These are phyloP conservation scores for Stenichneumon culpator DNA, from an alignment of 2,888 invertebrate genomes.

Conservation along the genomic window DNA sequence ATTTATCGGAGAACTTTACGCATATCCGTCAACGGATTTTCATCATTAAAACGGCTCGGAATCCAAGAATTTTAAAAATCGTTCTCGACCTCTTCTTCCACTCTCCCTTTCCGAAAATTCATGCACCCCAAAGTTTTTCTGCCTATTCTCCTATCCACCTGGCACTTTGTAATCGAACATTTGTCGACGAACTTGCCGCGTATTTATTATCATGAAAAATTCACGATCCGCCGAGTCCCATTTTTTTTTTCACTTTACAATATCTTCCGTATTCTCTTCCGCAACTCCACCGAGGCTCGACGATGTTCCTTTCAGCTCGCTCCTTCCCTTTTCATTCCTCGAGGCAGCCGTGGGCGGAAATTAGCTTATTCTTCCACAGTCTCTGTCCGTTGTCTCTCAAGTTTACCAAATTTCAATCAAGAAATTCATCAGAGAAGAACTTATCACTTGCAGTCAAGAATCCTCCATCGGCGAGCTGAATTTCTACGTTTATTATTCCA, in stretches of 20 bases:
- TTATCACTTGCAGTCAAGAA: slow-evolving; percentile 11
- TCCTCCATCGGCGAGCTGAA: background rate
- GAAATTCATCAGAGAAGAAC: slow-evolving; percentile 6
- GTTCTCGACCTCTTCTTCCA: background rate
- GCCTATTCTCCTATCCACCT: background rate
- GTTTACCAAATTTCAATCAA: slow-evolving; percentile 48
- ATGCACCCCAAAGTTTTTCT: background rate
- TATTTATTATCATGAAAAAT: background rate
- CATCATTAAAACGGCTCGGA: background rate
- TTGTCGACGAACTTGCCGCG: background rate
- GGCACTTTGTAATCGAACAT: background rate
- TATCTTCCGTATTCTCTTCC: slow-evolving; percentile 11
- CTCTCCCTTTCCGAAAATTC: background rate
- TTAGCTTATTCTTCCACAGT: slow-evolving; percentile 50
- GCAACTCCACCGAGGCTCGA: slow-evolving; percentile 8
- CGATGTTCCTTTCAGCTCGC: background rate
- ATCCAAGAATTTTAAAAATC: background rate
- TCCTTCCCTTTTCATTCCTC: slow-evolving; percentile 5
- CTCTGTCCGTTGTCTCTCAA: slow-evolving; percentile 38
- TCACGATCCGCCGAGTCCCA: background rate
- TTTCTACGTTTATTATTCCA: slow-evolving; percentile 39
- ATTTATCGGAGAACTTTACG: too few relatives aligned
- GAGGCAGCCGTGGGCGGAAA: background rate
- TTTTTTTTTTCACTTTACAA: background rate
- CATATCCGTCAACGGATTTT: too few relatives aligned